phyloP scores from a whole-genome alignment of 1,140 invertebrate species.

The Bombyx mori region DNA sequence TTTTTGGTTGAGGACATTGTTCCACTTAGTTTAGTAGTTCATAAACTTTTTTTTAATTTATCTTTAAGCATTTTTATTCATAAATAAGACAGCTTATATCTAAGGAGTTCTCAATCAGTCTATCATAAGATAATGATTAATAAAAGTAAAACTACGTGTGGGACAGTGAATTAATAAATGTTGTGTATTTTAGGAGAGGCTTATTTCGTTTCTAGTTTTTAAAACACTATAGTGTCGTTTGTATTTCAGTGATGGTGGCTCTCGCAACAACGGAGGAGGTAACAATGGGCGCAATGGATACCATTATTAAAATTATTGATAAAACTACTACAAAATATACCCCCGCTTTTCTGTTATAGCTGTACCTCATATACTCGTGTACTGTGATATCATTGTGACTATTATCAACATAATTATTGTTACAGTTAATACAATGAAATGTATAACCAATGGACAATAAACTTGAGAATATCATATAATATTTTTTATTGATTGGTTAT shows the following conservation, averaged over 20 bases:
- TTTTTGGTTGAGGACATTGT: too few relatives aligned
- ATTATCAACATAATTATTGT: constrained; percentile 11
- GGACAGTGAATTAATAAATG: too few relatives aligned
- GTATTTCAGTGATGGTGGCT: constrained; percentile 42
- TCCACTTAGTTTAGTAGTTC: too few relatives aligned
- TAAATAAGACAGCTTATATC: too few relatives aligned
- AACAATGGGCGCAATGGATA: constrained; percentile 23
- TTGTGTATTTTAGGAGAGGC: too few relatives aligned
- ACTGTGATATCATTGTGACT: constrained; percentile 37
- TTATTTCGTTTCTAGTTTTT: not conserved
- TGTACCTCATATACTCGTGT: constrained; percentile 24
- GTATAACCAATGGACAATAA: not conserved
- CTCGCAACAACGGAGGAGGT: constrained; percentile 33
- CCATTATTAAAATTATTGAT: constrained; percentile 8
- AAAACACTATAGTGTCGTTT: not conserved
- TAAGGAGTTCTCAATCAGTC: too few relatives aligned
- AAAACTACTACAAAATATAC: not conserved
- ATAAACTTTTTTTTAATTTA: too few relatives aligned
- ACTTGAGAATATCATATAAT: not conserved
- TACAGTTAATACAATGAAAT: constrained; percentile 1
- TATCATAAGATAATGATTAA: too few relatives aligned
- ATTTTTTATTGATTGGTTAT: not conserved
- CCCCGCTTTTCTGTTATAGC: not conserved
- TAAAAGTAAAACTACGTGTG: too few relatives aligned
- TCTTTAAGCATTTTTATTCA: too few relatives aligned